Percentiles rank a stretch among this genome's conserved stretches.
phyloP scores from a whole-genome alignment of 2,888 invertebrate species.

The Xanthia icteritia region DNA sequence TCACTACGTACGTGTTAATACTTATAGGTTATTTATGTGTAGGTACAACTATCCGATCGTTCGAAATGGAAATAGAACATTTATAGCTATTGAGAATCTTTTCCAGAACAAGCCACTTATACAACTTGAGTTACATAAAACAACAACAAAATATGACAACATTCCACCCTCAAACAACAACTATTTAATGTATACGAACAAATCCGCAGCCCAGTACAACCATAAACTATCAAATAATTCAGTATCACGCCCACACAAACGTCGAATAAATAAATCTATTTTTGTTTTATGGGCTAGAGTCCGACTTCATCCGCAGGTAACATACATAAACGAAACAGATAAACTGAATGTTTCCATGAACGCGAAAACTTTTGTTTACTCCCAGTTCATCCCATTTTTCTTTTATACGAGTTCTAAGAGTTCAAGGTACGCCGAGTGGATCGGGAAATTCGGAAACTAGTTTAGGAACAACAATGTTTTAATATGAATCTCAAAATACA shows the following conservation, averaged over 20 bases:
- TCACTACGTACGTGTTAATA: constrained; percentile 6
- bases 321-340: constrained; percentile 67
- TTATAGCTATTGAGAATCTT: constrained; percentile 11
- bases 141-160: constrained; percentile 14
- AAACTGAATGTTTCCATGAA: constrained; percentile 57
- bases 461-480: constrained; percentile 53
- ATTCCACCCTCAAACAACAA: constrained; percentile 21
- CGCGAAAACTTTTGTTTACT: constrained; percentile 64
- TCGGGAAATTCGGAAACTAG: constrained; percentile 53
- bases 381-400: constrained; percentile 55
- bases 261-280: constrained; percentile 72
- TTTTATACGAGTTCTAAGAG: constrained; percentile 61
- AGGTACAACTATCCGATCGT: background rate
- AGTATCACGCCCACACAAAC: constrained; percentile 67
- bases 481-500: constrained; percentile 44
- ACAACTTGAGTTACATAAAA: background rate
- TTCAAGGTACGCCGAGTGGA: constrained; percentile 57
- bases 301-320: constrained; percentile 65
- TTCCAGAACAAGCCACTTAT: background rate
- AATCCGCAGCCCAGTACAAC: constrained; percentile 52
- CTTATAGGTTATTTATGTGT: constrained; percentile 4
- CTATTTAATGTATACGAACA: constrained; percentile 45
- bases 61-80: constrained; percentile 4
- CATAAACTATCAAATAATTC: constrained; percentile 67
- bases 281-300: constrained; percentile 69